phyloP scores from a whole-genome alignment of 2,113 vertebrate species.

The Sebastes schlegelii region DNA sequence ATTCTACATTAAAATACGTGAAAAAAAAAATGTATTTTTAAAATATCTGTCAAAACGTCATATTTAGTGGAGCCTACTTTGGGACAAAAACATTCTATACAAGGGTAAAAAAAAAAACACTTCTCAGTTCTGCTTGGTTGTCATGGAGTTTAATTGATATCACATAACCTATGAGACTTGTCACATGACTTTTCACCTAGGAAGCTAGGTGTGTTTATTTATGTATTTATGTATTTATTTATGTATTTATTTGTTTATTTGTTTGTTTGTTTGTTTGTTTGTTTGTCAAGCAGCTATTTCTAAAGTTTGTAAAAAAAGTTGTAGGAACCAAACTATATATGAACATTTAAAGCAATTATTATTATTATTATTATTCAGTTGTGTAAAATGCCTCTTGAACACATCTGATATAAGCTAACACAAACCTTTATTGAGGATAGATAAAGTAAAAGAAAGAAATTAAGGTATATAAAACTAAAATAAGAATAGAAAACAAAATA shows the following conservation, averaged over 20 bases:
- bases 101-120: neutral
- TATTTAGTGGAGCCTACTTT: neutral
- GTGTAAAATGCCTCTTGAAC: neutral
- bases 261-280: too few relatives aligned
- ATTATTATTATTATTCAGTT: neutral
- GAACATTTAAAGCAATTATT: too few relatives aligned
- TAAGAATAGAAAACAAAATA: neutral
- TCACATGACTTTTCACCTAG: neutral
- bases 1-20: neutral
- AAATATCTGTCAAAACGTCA: neutral
- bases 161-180: neutral
- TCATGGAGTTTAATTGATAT: neutral
- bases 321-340: too few relatives aligned
- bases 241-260: neutral
- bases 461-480: neutral
- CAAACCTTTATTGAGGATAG: too few relatives aligned
- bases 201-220: neutral
- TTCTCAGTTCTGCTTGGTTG: neutral
- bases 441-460: neutral
- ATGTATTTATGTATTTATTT: neutral
- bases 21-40: neutral
- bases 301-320: neutral
- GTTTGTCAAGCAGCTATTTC: too few relatives aligned
- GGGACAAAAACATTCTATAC: neutral
- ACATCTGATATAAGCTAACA: neutral